Evolutionary conservation across 2,113 vertebrate genomes (phyloP), one percentile per base, ranked within the genome.

Genomic region (Galemys pyrenaicus): DNA sequence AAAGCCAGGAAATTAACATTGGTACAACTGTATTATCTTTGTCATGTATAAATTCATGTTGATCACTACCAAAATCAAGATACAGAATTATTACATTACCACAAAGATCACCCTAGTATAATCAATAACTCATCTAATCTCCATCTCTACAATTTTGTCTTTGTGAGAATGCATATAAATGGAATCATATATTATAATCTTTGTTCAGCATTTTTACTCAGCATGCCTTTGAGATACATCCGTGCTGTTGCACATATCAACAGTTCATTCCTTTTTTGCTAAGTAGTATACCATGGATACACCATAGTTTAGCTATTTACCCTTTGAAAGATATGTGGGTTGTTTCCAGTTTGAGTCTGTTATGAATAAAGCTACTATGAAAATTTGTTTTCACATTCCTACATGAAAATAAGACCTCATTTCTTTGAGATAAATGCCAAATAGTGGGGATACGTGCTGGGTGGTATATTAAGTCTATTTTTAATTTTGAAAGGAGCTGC

Each of bases 391-490:
- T 15, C 65, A 92, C 67, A 56, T 78, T 92, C 58, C 64, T 80
- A 15, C 49, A 92, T 44, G 49, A 96, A 92, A 94, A 58, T 88
- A 95, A 83, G 22, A 58, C 37, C 91, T 91, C 9, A 39, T 74
- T 84, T 92, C 35, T 80, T 39, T 56, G 74, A n/a, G 65, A 91
- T 79, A 95, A 84, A 73, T 83, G 56, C 20, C 30, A 49, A 11
- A 71, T 41, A 74, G 26, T 68, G 58, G 16, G 49, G 16, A 0
- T 77, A 89, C 46, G 9, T 35, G 6, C 44, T 89, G 9, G 46
- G 54, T 78, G 49, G 19, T 73, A 73, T n/a, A 12, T 3, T 75
- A 80, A 75, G 49, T 73, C 9, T 70, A 65, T 64, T 95, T 96
- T 92, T 74, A 92, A 39, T 16, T 51, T 51, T 51, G 49, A 51